Evolutionary conservation across 2,797 vertebrate genomes (phyloP).

Genomic region (Acanthurus tractus): DNA sequence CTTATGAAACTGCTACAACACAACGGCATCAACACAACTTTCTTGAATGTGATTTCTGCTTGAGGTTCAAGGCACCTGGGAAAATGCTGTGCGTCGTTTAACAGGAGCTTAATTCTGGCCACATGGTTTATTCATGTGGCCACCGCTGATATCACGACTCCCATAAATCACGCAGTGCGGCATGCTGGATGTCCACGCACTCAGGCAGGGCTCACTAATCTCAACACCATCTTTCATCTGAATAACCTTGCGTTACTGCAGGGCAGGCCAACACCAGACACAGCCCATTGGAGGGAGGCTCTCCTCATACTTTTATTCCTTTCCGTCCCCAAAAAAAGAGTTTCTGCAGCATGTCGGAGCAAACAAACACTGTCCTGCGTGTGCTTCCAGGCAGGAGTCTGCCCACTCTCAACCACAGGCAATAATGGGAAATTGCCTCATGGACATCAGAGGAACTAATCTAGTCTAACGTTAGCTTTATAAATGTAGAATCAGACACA

Average conservation of each 20-base stretch:
- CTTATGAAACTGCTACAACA: slow-evolving; percentile 44
- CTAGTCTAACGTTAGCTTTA: slow-evolving; percentile 75
- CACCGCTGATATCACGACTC: slow-evolving; percentile 84
- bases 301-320: slow-evolving; percentile 69
- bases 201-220: slow-evolving; percentile 85
- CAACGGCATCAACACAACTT: slow-evolving; percentile 61
- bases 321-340: slow-evolving; percentile 67
- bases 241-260: slow-evolving; percentile 86
- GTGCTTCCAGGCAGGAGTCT: slow-evolving; percentile 50
- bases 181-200: slow-evolving; percentile 76
- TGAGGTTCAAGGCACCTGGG: slow-evolving; percentile 74
- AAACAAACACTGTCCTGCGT: slow-evolving; percentile 58
- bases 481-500: slow-evolving; percentile 74
- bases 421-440: slow-evolving; percentile 69
- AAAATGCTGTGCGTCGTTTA: slow-evolving; percentile 83
- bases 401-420: slow-evolving; percentile 59
- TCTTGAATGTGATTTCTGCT: slow-evolving; percentile 60
- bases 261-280: slow-evolving; percentile 78
- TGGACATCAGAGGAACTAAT: slow-evolving; percentile 73
- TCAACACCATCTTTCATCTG: slow-evolving; percentile 86
- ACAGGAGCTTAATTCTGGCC: slow-evolving; percentile 85
- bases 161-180: slow-evolving; percentile 88
- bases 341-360: slow-evolving; percentile 53
- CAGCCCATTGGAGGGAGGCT: slow-evolving; percentile 70
- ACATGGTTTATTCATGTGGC: slow-evolving; percentile 89